These are phyloP conservation scores for Xanthostigma xanthostigma DNA, from an alignment of 2,888 invertebrate species.

Conservation along the genomic window DNA sequence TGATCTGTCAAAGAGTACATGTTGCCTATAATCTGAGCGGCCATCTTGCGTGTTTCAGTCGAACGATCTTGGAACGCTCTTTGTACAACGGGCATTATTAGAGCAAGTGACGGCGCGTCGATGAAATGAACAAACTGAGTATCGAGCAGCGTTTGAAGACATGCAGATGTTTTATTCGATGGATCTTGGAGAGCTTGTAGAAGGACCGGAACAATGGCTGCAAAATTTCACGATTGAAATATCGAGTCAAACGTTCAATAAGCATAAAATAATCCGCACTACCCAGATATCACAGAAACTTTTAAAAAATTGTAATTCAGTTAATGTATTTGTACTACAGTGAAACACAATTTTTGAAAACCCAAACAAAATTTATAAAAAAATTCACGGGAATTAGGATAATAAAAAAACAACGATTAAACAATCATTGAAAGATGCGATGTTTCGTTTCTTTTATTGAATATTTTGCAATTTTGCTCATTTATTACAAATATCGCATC, in stretches of 20 bases:
- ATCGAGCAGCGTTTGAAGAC: constrained; percentile 84
- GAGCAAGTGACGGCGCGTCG: constrained; percentile 93
- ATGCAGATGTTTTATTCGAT: constrained; percentile 82
- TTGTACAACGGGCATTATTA: constrained; percentile 99
- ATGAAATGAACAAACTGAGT: constrained; percentile 98
- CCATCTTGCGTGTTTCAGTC: constrained; percentile 97
- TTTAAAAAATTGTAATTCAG: not conserved
- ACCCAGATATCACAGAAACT: not conserved
- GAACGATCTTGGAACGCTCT: constrained; percentile 95
- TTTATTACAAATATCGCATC: no score
- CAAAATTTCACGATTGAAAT: constrained; percentile 1
- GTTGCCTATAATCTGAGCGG: constrained; percentile 98
- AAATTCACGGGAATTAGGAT: no score
- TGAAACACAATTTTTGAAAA: no score
- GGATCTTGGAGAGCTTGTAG: constrained; percentile 91
- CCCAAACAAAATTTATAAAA: no score
- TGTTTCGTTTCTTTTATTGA: no score
- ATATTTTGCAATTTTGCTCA: no score
- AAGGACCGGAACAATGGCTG: constrained; percentile 73
- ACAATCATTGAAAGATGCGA: no score
- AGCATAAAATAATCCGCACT: not conserved
- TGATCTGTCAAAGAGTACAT: constrained; percentile 99
- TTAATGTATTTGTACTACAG: not conserved
- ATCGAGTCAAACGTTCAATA: not conserved
- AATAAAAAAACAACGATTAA: no score